A percentile compares a stretch with the other conserved stretches of the same genome.
Evolutionary conservation across 2,113 vertebrate species (phyloP).

Genomic region (Dasyurus viverrinus): DNA sequence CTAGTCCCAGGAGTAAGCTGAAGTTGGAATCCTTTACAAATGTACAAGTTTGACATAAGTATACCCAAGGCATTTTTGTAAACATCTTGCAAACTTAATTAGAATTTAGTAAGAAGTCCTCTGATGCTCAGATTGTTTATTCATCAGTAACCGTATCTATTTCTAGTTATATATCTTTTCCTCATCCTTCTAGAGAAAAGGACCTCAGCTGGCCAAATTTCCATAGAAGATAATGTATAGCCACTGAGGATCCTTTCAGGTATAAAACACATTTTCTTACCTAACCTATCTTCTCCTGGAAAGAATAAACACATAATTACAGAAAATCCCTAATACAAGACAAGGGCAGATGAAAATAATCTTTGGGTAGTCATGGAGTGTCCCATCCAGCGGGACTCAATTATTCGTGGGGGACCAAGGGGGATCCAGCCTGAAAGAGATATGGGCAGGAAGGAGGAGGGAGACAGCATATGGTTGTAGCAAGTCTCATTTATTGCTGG

Average conservation of each 20-base stretch:
- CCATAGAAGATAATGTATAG: background rate
- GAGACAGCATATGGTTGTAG: no score
- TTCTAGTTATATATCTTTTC: background rate
- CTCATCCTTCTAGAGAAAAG: background rate
- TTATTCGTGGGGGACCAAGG: no score
- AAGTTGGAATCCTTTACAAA: background rate
- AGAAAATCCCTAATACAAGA: background rate
- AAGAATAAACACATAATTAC: background rate
- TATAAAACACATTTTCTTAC: background rate
- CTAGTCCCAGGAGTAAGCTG: background rate
- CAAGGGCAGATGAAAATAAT: background rate
- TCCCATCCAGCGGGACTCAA: no score
- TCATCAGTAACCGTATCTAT: background rate
- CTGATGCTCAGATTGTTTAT: background rate
- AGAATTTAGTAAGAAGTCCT: background rate
- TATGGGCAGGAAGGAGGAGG: no score
- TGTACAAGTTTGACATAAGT: background rate
- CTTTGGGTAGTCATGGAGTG: background rate
- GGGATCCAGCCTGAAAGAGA: no score
- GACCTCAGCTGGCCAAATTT: background rate
- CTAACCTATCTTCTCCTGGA: background rate
- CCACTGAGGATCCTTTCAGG: background rate
- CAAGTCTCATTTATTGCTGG: no score
- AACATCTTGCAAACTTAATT: background rate
- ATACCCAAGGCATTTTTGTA: background rate